Conservation (phyloP, 1,140 invertebrate species). For the Aplysia californica region DNA sequence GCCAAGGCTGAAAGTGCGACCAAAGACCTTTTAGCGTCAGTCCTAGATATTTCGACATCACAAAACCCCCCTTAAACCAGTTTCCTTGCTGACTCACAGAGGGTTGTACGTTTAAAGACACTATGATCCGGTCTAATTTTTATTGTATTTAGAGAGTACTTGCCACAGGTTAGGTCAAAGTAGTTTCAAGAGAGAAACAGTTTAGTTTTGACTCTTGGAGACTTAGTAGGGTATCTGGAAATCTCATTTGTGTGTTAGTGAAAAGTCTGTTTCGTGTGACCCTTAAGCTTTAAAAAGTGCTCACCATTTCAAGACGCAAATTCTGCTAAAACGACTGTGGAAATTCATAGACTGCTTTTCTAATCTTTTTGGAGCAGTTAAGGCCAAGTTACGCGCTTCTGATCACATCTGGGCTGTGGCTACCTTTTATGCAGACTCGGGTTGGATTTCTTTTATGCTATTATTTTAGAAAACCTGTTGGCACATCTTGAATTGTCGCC, state of each 20-base stretch:
- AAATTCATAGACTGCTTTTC: background rate
- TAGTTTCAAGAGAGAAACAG: background rate
- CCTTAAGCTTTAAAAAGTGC: background rate
- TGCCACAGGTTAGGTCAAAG: background rate
- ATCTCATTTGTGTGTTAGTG: background rate
- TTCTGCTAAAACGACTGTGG: background rate
- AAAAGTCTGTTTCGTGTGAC: background rate
- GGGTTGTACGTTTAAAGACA: background rate
- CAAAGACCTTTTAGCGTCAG: constrained; percentile 1
- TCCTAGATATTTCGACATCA: constrained; percentile 1
- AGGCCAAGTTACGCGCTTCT: background rate
- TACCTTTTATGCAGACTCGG: too few relatives aligned
- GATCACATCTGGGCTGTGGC: too few relatives aligned
- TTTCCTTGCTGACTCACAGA: background rate
- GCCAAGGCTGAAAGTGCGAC: constrained; percentile 3
- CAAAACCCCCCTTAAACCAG: background rate
- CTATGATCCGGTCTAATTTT: background rate
- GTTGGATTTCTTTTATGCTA: too few relatives aligned
- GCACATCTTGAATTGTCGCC: too few relatives aligned
- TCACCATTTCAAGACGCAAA: background rate
- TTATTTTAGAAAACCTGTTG: too few relatives aligned
- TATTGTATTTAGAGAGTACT: background rate
- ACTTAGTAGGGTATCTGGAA: background rate
- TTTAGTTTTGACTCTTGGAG: background rate
- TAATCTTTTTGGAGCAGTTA: background rate